phyloP scores from a whole-genome alignment of 2,113 vertebrate species.

The Andinoacara biseriatus region DNA sequence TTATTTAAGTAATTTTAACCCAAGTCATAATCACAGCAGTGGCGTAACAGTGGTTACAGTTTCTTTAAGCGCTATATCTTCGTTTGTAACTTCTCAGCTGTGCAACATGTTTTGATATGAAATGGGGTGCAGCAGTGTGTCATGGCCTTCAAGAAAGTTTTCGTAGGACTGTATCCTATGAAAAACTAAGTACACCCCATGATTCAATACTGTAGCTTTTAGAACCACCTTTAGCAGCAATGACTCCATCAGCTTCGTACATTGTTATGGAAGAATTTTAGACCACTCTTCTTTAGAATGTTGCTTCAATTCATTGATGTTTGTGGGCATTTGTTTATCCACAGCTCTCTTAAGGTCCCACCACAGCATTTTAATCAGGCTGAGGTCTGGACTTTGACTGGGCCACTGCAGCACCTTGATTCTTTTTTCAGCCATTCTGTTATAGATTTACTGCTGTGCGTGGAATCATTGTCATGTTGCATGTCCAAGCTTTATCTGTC shows the following conservation, averaged over 20 bases:
- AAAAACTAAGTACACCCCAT: not conserved
- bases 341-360: no score
- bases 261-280: no score
- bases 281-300: no score
- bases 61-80: not conserved
- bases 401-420: not conserved
- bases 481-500: not conserved
- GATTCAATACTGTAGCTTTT: no score
- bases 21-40: not conserved
- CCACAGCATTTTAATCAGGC: no score
- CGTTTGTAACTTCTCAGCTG: not conserved
- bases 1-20: not conserved
- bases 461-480: not conserved
- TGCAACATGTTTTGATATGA: no score
- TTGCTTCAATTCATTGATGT: no score
- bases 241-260: no score
- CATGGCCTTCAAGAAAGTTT: not conserved
- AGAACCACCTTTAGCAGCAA: no score
- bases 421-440: not conserved
- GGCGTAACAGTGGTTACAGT: not conserved
- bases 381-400: not conserved
- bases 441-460: not conserved
- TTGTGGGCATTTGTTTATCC: no score
- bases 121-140: not conserved
- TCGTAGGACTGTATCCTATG: not conserved